Evolutionary conservation across 2,888 invertebrate genomes (phyloP), one percentile per base, ranked within the genome.

Genomic region (Cosmia pyralina): DNA sequence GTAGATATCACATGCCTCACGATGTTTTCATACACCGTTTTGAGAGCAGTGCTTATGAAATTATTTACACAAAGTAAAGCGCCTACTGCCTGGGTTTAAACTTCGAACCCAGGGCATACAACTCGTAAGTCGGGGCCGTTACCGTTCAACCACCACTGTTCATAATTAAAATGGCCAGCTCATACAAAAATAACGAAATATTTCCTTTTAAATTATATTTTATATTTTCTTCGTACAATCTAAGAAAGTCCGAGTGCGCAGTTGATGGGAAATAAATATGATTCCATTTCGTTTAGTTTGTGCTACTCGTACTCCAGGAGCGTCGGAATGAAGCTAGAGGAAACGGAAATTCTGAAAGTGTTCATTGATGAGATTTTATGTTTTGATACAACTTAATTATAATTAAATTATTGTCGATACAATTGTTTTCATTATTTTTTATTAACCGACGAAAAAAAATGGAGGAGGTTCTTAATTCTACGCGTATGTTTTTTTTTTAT

Each of bases 181-280:
- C 44, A 48, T 44, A 22, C 28, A 59, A 69, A 75, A 65, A 81
- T 76, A 71, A 76, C 65, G 77, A 71, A 44, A 6, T 10, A 82
- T 72, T 82, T 74, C 60, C 66, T 74, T 66, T 55, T 53, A 69
- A 82, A 74, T 62, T 5, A 82, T 82, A 52, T 5, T 52, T 11
- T 55, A 68, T 68, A 77, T 78, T 85, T 44, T 71, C 53, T 71
- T 59, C 60, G 22, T 46, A 34, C 44, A 22, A 19, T 67, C 57
- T 65, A 55, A 81, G 81, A 81, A 70, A 63, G 52, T 71, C 48
- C 53, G 34, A 69, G 75, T 34, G 63, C 59, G 63, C 34, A 59
- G 66, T 74, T 85, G 83, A 85, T 85, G 78, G 71, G 62, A 84
- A 81, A 84, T 84, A 81, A 81, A 81, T 81, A 76, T 81, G 85